Conservation (phyloP, 2,113 vertebrate genomes). For the Podocnemis expansa region DNA sequence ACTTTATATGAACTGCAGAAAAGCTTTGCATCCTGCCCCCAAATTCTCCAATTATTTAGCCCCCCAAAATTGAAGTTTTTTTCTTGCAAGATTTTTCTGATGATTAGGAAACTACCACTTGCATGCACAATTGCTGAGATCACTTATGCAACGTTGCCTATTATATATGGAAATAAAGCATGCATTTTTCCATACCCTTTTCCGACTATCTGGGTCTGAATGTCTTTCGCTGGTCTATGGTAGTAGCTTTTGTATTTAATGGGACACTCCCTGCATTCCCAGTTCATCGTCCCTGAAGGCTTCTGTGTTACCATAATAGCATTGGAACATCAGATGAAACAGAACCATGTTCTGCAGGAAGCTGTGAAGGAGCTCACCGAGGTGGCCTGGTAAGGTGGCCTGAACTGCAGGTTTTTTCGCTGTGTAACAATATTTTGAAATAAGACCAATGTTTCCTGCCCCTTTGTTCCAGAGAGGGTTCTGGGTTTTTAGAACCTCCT, state of each 20-base stretch:
- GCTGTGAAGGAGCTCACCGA: background rate
- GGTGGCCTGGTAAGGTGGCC: background rate
- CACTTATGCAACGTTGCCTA: accelerated
- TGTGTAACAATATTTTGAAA: background rate
- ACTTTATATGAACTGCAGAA: background rate
- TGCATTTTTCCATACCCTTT: accelerated
- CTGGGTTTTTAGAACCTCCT: background rate
- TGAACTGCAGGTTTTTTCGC: background rate
- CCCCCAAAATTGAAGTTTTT: background rate
- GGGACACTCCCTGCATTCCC: background rate
- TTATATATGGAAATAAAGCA: background rate
- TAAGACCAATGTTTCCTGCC: background rate
- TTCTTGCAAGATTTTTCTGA: background rate
- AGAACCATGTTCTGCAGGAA: background rate
- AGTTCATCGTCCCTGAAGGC: background rate
- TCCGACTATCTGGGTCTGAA: too few relatives aligned
- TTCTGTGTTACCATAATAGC: background rate
- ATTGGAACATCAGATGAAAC: background rate
- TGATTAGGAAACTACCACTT: background rate
- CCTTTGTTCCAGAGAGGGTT: background rate
- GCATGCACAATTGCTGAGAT: background rate
- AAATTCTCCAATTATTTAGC: background rate
- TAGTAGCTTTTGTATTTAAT: background rate
- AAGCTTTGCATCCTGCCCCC: background rate
- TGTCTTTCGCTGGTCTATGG: background rate